A percentile compares a stretch with the other conserved stretches of the same genome.
phyloP scores from a whole-genome alignment of 2,797 vertebrate genomes.

The Triplophysa yarkandensis region DNA sequence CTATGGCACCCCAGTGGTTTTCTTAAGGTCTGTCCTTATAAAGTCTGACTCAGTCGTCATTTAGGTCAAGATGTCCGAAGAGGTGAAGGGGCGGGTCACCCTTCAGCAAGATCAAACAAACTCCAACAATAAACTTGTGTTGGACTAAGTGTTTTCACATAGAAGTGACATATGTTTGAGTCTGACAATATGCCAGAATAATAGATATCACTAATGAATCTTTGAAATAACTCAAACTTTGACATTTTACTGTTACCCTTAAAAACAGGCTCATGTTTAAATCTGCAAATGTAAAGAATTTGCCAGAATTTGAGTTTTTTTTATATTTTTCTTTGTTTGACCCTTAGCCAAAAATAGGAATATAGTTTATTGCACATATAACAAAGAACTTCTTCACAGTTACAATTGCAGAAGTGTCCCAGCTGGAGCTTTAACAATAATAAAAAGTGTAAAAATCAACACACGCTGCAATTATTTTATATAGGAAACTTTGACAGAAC shows the following conservation, averaged over 20 bases:
- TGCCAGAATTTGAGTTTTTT: background rate
- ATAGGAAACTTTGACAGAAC: slow-evolving; percentile 7
- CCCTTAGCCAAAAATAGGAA: background rate
- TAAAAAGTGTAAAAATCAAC: slow-evolving; percentile 12
- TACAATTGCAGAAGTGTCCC: background rate
- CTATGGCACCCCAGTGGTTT: slow-evolving; percentile 42
- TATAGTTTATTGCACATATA: too few species aligned
- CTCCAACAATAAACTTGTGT: background rate
- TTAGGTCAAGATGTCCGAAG: slow-evolving; percentile 44
- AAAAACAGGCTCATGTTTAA: background rate
- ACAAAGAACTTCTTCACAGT: too few species aligned
- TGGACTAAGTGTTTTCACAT: background rate
- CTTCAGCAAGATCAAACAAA: slow-evolving; percentile 21
- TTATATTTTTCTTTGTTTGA: background rate
- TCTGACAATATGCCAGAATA: slow-evolving; percentile 18
- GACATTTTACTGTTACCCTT: background rate
- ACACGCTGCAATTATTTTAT: background rate
- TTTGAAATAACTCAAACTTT: background rate
- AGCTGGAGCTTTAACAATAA: slow-evolving; percentile 16
- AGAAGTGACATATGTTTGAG: background rate
- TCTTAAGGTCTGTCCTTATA: slow-evolving; percentile 40
- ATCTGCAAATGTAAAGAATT: background rate
- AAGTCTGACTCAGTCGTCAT: slow-evolving; percentile 49
- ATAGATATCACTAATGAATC: background rate
- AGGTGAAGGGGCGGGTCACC: slow-evolving; percentile 38